Evolutionary conservation across 1,140 invertebrate genomes (phyloP).

Genomic region (Magallana angulata): DNA sequence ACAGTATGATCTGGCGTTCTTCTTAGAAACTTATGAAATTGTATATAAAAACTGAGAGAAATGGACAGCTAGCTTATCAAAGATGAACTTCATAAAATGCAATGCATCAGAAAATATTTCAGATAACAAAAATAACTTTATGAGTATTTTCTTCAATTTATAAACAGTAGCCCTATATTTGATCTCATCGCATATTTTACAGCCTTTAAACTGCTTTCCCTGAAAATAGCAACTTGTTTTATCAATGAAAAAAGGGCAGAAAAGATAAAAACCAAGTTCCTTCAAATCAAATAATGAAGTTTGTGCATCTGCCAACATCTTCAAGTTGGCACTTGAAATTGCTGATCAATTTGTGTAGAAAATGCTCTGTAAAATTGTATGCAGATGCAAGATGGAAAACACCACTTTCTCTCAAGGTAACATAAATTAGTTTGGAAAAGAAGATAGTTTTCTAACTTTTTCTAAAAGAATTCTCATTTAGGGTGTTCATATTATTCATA

Average conservation of each 20-base stretch:
- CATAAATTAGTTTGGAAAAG: background rate
- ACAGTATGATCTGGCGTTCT: too few relatives aligned
- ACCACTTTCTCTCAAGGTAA: conserved; percentile 18
- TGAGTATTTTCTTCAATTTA: background rate
- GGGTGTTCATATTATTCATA: too few relatives aligned
- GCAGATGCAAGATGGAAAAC: conserved; percentile 33
- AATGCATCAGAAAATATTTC: background rate
- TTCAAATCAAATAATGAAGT: conserved; percentile 35
- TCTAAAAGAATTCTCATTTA: too few relatives aligned
- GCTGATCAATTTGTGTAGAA: conserved; percentile 33
- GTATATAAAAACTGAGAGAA: too few relatives aligned
- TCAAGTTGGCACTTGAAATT: conserved; percentile 37
- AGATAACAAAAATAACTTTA: background rate
- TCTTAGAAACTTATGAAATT: too few relatives aligned
- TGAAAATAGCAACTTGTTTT: conserved; percentile 30
- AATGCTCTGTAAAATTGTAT: conserved; percentile 34
- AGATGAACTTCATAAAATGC: too few relatives aligned
- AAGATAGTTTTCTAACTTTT: too few relatives aligned
- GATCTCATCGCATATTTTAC: background rate
- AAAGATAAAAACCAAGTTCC: conserved; percentile 25
- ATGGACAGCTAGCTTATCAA: too few relatives aligned
- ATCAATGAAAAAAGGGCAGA: conserved; percentile 14
- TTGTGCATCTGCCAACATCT: conserved; percentile 28
- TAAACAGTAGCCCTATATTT: background rate
- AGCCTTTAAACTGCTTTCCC: background rate